These are phyloP conservation scores for Dorcus parallelipipedus DNA, from an alignment of 2,888 invertebrate species.

Conservation along the genomic window DNA sequence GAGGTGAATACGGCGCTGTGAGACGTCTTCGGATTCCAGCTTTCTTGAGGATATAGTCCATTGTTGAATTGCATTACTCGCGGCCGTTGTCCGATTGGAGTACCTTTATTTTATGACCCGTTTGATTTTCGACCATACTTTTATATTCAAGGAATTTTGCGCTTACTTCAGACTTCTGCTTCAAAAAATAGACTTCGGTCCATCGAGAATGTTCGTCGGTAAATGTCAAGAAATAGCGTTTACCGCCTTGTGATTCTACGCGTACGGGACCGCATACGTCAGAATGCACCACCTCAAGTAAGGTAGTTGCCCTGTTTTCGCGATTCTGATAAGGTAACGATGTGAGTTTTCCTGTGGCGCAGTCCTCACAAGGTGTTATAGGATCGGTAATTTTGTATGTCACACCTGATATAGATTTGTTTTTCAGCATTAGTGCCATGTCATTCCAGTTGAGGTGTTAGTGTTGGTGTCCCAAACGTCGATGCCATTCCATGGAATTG, in stretches of 20 bases:
- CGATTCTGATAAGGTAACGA: neutral
- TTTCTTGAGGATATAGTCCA: neutral
- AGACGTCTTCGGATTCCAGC: neutral
- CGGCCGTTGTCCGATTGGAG: neutral
- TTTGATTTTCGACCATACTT: neutral
- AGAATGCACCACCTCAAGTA: neutral
- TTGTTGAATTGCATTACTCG: neutral
- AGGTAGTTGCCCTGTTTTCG: too few relatives aligned
- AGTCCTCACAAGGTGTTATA: neutral
- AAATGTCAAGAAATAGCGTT: neutral
- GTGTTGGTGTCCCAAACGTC: constrained; percentile 19
- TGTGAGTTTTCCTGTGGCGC: neutral
- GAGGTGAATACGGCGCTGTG: neutral
- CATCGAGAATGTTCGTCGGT: neutral
- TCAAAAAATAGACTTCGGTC: constrained; percentile 1
- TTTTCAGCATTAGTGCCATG: neutral
- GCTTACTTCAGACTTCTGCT: neutral
- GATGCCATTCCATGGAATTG: constrained; percentile 21
- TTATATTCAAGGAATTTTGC: neutral
- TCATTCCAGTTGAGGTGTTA: neutral
- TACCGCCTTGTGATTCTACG: neutral
- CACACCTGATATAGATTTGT: neutral
- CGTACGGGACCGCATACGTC: neutral
- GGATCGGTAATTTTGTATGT: neutral
- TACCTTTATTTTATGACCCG: neutral